phyloP scores from a whole-genome alignment of 2,113 vertebrate species.

The Rhinopithecus roxellana region DNA sequence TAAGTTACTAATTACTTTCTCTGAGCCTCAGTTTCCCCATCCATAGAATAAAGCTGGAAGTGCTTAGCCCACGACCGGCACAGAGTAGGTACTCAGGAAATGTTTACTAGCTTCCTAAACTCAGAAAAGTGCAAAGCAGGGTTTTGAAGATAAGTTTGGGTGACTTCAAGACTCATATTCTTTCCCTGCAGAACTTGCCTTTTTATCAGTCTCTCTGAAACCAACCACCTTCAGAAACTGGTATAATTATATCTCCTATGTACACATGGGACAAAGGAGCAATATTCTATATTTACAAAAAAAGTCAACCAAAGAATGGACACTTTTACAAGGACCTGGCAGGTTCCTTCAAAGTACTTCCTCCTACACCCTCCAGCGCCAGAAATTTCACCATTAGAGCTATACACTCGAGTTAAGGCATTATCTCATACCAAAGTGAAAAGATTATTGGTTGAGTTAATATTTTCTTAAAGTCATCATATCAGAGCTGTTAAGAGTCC shows the following conservation, averaged over 20 bases:
- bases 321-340: not conserved
- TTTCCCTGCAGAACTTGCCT: not conserved
- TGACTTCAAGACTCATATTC: not conserved
- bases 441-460: not conserved
- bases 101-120: not conserved
- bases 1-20: not conserved
- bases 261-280: not conserved
- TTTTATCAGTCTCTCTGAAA: not conserved
- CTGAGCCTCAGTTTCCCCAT: slow-evolving; percentile 16
- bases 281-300: not conserved
- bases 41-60: not conserved
- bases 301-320: not conserved
- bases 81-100: not conserved
- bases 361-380: not conserved
- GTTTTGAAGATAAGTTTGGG: not conserved
- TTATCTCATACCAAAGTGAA: not conserved
- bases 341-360: not conserved
- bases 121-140: not conserved
- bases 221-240: not conserved
- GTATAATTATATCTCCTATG: not conserved
- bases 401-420: not conserved
- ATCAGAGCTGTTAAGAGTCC: not conserved
- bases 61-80: not conserved
- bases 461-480: not conserved
- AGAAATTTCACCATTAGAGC: not conserved